Conservation (phyloP, 1,140 invertebrate genomes). For the Globodera rostochiensis region DNA sequence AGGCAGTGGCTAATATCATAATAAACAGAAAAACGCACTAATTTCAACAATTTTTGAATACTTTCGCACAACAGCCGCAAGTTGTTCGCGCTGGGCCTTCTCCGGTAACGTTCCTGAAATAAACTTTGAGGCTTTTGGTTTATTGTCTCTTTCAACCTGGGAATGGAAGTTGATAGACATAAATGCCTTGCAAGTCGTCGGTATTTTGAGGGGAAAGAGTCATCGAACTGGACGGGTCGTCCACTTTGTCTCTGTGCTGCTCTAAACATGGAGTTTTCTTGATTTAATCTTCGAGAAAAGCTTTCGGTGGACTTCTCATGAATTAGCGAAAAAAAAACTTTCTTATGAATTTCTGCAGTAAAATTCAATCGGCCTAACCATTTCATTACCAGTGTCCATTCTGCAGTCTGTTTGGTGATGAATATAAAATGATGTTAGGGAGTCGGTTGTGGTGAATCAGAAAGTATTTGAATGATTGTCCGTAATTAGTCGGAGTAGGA, state of each 20-base stretch:
- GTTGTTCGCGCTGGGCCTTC: constrained; percentile 24
- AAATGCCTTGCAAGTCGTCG: constrained; percentile 28
- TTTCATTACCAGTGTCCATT: too few species aligned
- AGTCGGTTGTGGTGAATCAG: too few species aligned
- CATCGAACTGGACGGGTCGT: constrained; percentile 8
- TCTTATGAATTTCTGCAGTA: too few species aligned
- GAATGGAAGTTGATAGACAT: constrained; percentile 26
- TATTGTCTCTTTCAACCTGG: neutral
- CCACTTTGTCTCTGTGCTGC: constrained; percentile 3
- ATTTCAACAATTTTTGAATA: constrained; percentile 31
- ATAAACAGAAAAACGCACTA: neutral
- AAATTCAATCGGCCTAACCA: too few species aligned
- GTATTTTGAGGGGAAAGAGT: neutral
- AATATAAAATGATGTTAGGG: too few species aligned
- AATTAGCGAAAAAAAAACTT: too few species aligned
- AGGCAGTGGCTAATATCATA: too few species aligned
- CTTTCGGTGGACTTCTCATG: too few species aligned
- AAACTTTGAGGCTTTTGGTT: neutral
- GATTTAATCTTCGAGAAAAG: too few species aligned
- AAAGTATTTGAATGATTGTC: too few species aligned
- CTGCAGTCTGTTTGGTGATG: too few species aligned
- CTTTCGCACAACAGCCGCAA: constrained; percentile 19
- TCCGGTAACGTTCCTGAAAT: constrained; percentile 3
- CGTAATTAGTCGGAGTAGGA: too few species aligned
- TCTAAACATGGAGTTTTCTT: neutral